These are phyloP conservation scores for Drosophila bocqueti DNA, from an alignment of 1,140 invertebrate species.

Conservation along the genomic window DNA sequence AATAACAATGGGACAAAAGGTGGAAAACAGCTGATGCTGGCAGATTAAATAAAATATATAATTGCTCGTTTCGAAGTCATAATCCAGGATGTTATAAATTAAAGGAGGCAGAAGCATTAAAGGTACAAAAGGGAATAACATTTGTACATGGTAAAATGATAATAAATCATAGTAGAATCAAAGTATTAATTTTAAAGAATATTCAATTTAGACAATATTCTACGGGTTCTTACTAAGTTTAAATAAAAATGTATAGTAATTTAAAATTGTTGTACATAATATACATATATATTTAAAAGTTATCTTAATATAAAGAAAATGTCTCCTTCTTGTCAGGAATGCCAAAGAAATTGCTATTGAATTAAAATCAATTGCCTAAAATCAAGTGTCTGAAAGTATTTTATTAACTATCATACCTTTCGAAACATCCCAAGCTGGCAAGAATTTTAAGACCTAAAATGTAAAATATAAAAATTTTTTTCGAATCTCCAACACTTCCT, in stretches of 20 bases:
- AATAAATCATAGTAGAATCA: not conserved
- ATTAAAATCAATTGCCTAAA: not conserved
- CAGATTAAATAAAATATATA: not conserved
- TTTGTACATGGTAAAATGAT: not conserved
- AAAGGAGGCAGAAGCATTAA: not conserved
- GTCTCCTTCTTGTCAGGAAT: not conserved
- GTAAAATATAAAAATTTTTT: not conserved
- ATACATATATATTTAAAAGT: no score
- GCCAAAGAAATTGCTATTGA: no score
- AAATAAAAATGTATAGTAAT: no score
- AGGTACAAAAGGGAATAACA: not conserved
- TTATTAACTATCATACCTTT: not conserved
- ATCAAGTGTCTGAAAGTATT: no score
- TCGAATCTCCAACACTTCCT: not conserved
- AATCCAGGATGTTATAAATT: not conserved
- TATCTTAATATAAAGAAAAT: not conserved
- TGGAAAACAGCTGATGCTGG: slow-evolving; percentile 42
- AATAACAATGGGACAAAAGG: slow-evolving; percentile 1
- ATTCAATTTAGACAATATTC: no score
- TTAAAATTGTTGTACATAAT: no score
- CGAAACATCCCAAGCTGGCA: not conserved
- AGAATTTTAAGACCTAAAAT: not conserved
- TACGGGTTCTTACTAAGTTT: no score
- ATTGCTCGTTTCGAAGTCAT: not conserved
- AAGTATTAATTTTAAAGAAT: no score